Evolutionary conservation across 2,113 vertebrate species (phyloP), one percentile per base, ranked within the genome.

Genomic region (Lagenorhynchus albirostris): DNA sequence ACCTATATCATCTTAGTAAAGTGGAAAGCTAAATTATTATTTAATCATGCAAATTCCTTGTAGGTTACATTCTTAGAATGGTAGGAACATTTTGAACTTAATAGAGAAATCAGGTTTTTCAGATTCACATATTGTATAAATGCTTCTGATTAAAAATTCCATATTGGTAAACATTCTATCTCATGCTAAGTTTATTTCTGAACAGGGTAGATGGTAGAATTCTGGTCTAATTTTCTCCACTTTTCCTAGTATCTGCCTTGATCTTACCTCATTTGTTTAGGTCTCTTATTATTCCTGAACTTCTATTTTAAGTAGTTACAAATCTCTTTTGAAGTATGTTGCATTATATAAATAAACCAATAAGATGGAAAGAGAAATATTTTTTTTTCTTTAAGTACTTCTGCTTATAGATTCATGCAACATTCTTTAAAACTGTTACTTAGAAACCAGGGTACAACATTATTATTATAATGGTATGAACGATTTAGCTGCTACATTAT

Each of bases 1-100:
- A 88, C 6, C 10, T 41, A 6, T 5, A 33, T 33, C 5, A 36
- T 47, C 47, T 99, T 26, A 36, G 38, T 60, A 41, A 50, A 81
- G 31, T 2, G 9, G 58, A 63, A 74, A 58, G 47, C 65, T 50
- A 20, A 25, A 23, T 3, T 60, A 33, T n/a, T 63, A 71, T 74
- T 38, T 71, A 41, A 85, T 23, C n/a, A 31, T 25, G 33, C 11
- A 47, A 65, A 41, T 73, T 87, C 36, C 33, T 50, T 60, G 20
- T 33, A 83, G 17, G 15, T 18, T 90, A 25, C 3, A 5, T 25
- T 81, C 62, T 93, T 25, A 85, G 86, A 89, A 47, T 20, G 26
- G 15, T 41, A 55, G 50, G 58, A 60, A 73, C 33, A 91, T 79
- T 94, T 17, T 44, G 89, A 82, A 86, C 23, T 88, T 38, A 68